Evolutionary conservation across 2,113 vertebrate species (phyloP), one percentile per base, ranked within the genome.

Genomic region (Heloderma charlesbogerti): DNA sequence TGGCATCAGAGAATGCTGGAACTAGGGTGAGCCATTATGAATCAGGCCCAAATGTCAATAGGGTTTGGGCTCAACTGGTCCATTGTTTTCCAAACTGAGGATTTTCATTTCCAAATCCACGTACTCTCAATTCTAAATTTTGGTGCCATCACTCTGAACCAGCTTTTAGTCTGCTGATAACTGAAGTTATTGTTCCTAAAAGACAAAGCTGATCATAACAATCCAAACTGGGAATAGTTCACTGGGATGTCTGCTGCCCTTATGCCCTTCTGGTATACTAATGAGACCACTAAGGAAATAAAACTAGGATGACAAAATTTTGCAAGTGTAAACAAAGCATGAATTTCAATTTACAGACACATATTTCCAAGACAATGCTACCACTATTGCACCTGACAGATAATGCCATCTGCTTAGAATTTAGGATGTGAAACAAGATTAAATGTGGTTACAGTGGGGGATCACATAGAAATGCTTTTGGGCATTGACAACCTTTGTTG

Each of bases 201-300:
- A 27, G 45, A 88, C 71, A 57, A 91, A 78, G 81, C 2, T n/a
- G 86, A 93, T 94, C 57, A 86, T 48, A 82, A 91, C 92, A 94
- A 95, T 94, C 90, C 94, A 94, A 94, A 94, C 48, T 93, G 63
- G 83, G 82, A 92, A 34, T 3, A 84, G 87, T 90, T 94, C 87
- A 81, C 87, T 94, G 89, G 72, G 27, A 81, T 81, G 83, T 20
- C 75, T 93, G 54, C 88, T 48, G 25, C 29, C 86, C 37, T 86
- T 91, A 81, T 79, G 67, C 54, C 66, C 86, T 82, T 93, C 91
- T 92, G 74, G 86, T 80, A 91, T 22, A 51, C 80, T 92, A 74
- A 94, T 93, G 86, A 91, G 80, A 43, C 82, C 92, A 43, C 88
- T 84, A 93, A 92, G 89, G 60, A 90, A 91, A 89, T 34, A 89